These are phyloP conservation scores for Pandemis heparana DNA, from an alignment of 2,888 invertebrate genomes.

Conservation along the genomic window DNA sequence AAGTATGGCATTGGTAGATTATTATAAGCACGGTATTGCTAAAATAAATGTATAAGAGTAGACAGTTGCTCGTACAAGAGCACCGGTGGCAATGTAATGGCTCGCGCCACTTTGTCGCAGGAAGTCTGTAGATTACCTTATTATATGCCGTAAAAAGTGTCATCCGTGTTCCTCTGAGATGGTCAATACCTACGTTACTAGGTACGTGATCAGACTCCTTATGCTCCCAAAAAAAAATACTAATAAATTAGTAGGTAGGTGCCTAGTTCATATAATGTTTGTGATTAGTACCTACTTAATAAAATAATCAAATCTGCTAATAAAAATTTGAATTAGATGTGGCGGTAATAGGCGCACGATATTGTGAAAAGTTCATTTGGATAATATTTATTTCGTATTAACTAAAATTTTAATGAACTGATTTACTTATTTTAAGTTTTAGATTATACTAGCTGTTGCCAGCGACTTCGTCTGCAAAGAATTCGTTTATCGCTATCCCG, in stretches of 20 bases:
- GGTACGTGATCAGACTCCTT: conserved; percentile 29
- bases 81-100: conserved; percentile 52
- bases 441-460: too few species aligned
- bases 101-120: conserved; percentile 71
- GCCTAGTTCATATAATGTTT: too few species aligned
- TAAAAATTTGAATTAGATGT: too few species aligned
- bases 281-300: too few species aligned
- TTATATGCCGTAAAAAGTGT: conserved; percentile 77
- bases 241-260: background rate
- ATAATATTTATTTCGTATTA: too few species aligned
- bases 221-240: background rate
- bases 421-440: too few species aligned
- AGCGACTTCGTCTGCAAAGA: too few species aligned
- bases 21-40: background rate
- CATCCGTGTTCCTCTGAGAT: conserved; percentile 59
- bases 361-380: too few species aligned
- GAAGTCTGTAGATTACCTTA: conserved; percentile 80
- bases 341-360: too few species aligned
- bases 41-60: background rate
- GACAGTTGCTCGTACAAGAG: conserved; percentile 35
- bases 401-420: too few species aligned
- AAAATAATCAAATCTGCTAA: too few species aligned
- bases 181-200: conserved; percentile 36
- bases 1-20: background rate
- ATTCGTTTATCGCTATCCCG: too few species aligned